A percentile compares a stretch with the other conserved stretches of the same genome.
Evolutionary conservation across 2,888 invertebrate genomes (phyloP).

Genomic region (Malthinus seriepunctatus): DNA sequence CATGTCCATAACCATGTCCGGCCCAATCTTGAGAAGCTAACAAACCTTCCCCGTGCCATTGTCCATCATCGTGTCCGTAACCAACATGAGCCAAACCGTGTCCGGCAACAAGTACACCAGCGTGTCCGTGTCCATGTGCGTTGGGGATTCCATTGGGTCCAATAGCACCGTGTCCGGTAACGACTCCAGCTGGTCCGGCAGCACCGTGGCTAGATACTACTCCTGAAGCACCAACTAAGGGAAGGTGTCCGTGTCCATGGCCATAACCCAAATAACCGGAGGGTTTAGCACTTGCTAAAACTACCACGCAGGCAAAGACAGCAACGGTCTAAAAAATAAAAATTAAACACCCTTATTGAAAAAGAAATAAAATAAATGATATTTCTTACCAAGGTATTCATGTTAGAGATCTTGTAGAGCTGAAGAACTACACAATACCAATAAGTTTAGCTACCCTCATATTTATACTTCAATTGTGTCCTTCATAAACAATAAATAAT

Average conservation of each 20-base stretch:
- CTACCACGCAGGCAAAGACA: conserved; percentile 15
- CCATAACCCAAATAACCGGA: conserved; percentile 13
- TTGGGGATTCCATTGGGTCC: conserved; percentile 16
- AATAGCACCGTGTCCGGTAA: conserved; percentile 22
- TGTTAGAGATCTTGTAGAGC: conserved; percentile 12
- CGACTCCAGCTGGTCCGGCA: conserved; percentile 21
- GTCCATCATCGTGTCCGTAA: conserved; percentile 2
- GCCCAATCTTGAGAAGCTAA: conserved; percentile 6
- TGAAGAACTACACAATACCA: conserved; percentile 10
- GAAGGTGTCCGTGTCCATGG: conserved; percentile 3
- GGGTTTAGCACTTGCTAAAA: conserved; percentile 8
- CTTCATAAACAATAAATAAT: conserved; percentile 19
- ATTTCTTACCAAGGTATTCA: conserved; percentile 22
- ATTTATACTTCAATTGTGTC: conserved; percentile 20
- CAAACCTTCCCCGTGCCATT: conserved; percentile 1
- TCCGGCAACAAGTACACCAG: background rate
- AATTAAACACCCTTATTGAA: background rate
- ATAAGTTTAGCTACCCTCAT: conserved; percentile 11
- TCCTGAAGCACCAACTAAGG: conserved; percentile 21
- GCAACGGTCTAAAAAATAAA: conserved; percentile 8
- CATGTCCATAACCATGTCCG: conserved; percentile 24
- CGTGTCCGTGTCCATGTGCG: background rate
- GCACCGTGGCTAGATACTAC: conserved; percentile 20
- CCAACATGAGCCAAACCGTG: background rate
- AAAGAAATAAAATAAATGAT: background rate